These are phyloP conservation scores for Mirza zaza DNA, from an alignment of 2,113 vertebrate species.

Conservation along the genomic window DNA sequence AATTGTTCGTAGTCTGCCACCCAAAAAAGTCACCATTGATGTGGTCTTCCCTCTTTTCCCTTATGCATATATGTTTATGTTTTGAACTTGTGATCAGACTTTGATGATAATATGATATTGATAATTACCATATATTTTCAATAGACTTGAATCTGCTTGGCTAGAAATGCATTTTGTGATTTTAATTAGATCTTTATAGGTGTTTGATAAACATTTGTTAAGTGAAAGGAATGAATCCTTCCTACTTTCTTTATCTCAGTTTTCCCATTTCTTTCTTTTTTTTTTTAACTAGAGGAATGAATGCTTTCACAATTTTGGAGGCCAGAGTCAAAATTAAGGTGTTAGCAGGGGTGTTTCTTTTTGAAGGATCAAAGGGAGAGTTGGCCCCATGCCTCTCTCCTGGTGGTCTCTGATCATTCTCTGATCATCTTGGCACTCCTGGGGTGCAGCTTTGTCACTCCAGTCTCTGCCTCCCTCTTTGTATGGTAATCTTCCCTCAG, in stretches of 20 bases:
- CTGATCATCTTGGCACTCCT: too few species aligned
- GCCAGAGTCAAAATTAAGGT: too few species aligned
- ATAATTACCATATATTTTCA: neutral
- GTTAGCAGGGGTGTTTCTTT: too few species aligned
- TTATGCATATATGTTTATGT: neutral
- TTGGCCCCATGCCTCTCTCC: too few species aligned
- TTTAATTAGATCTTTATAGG: neutral
- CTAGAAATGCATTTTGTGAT: neutral
- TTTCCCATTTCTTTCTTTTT: neutral
- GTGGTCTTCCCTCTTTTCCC: neutral
- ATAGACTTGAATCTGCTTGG: neutral
- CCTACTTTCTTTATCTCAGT: neutral
- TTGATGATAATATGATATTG: neutral
- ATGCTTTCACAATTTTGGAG: too few species aligned
- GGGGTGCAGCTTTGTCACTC: too few species aligned
- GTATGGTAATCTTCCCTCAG: too few species aligned
- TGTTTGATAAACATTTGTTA: slow-evolving; percentile 15
- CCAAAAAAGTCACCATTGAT: neutral
- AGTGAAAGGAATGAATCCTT: neutral
- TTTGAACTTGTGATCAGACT: neutral
- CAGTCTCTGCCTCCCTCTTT: too few species aligned
- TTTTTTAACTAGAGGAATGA: too few species aligned
- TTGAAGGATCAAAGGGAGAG: too few species aligned
- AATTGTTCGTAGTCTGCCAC: neutral
- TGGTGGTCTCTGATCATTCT: too few species aligned